Conservation (phyloP, 2,797 vertebrate genomes). For the Rhinella marina region DNA sequence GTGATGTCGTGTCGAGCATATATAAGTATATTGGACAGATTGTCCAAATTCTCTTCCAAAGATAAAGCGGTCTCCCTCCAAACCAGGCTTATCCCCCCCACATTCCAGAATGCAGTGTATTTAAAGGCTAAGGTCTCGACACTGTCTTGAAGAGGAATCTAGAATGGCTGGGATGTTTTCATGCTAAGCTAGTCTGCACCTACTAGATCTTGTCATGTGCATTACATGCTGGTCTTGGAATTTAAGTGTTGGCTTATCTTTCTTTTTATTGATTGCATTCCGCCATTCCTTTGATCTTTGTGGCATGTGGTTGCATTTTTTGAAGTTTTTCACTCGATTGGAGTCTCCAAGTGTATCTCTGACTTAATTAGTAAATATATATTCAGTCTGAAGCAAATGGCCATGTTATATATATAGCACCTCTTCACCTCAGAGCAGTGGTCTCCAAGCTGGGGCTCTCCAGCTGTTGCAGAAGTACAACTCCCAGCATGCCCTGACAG, state of each 20-base stretch:
- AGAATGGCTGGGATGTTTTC: conserved; percentile 56
- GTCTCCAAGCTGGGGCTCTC: background rate
- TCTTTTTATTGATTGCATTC: conserved; percentile 51
- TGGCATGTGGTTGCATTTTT: conserved; percentile 31
- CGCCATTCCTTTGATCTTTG: conserved; percentile 55
- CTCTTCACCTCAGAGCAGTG: background rate
- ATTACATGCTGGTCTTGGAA: conserved; percentile 45
- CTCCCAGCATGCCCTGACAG: background rate
- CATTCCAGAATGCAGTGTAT: conserved; percentile 44
- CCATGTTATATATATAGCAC: background rate
- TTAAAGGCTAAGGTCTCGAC: conserved; percentile 30
- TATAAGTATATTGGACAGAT: conserved; percentile 39
- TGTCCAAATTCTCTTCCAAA: conserved; percentile 56
- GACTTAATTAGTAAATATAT: conserved; percentile 23
- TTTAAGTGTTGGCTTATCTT: conserved; percentile 45
- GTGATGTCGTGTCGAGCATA: background rate
- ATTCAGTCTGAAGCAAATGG: conserved; percentile 18
- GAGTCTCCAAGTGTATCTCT: background rate
- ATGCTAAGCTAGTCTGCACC: conserved; percentile 49
- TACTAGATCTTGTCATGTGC: conserved; percentile 47
- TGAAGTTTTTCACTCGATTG: conserved; percentile 12
- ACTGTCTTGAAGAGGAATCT: conserved; percentile 30
- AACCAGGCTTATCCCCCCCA: conserved; percentile 39
- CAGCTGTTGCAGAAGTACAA: background rate
- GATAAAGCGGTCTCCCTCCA: conserved; percentile 19